Evolutionary conservation across 2,113 vertebrate genomes (phyloP), one percentile per base, ranked within the genome.

Genomic region (Calyptomena viridis): DNA sequence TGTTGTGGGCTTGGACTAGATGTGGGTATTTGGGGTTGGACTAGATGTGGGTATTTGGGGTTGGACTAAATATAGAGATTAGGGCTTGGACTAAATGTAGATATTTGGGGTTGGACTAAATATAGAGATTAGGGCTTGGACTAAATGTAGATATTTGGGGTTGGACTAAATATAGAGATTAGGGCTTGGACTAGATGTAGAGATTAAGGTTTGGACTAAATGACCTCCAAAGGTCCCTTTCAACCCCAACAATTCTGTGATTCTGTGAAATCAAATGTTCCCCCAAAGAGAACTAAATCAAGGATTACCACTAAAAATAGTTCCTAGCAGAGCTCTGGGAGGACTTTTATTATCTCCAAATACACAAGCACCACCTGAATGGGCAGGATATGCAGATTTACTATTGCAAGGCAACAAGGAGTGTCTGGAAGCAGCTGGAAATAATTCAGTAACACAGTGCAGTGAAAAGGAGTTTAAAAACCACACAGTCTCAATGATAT

Each of bases 371-470:
- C 90, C 92, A 80, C 87, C 94, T 93, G 86, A 83, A 80, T 22
- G 69, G 93, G 93, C 93, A 89, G 62, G 74, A 68, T 44, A 46
- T 55, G 89, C 85, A 87, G 78, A 66, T 78, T 95, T 95, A 87
- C 89, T 64, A 72, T 50, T 72, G 75, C 80, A 91, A 94, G 31
- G 98, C 98, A 96, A 84, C 73, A 96, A 90, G 98, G 97, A 98
- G 98, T 94, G 94, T 97, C 98, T 97, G 95, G 97, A 96, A 98
- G 97, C 98, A 99, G 99, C 98, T 99, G 99, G 99, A 99, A 99
- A 98, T 98, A 98, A 99, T 99, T 99, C 98, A 96, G 97, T 97
- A 98, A 98, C 97, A 96, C 95, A 97, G 97, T 94, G 97, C 97
- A 97, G 97, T 96, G 96, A 92, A 97, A 98, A 98, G 97, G 97